A percentile compares a stretch with the other conserved stretches of the same genome.
These are phyloP conservation scores for Entomyzon cyanotis DNA, from an alignment of 2,113 vertebrate genomes.

Conservation along the genomic window DNA sequence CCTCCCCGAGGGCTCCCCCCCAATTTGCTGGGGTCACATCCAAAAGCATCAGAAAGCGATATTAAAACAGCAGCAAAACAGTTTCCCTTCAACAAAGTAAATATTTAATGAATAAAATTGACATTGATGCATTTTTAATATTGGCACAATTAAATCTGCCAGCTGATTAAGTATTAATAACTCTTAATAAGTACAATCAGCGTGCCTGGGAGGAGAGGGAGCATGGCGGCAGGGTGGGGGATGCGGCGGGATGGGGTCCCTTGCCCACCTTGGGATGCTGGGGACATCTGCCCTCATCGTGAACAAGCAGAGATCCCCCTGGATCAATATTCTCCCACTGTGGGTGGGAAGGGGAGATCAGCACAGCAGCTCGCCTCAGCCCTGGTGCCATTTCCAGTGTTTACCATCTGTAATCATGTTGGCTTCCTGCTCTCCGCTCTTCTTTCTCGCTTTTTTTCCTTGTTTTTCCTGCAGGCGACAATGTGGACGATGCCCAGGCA, in stretches of 20 bases:
- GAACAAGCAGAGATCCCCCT: background rate
- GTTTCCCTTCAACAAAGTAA: constrained; percentile 70
- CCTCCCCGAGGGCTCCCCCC: background rate
- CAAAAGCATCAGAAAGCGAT: constrained; percentile 57
- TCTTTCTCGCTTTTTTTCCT: background rate
- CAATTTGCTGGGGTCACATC: constrained; percentile 20
- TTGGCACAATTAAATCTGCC: constrained; percentile 72
- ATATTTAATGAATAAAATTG: constrained; percentile 77
- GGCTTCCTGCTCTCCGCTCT: background rate
- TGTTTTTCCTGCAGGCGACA: background rate
- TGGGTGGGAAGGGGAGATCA: background rate
- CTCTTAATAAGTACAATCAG: constrained; percentile 73
- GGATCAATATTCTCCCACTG: background rate
- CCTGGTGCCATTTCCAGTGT: constrained; percentile 36
- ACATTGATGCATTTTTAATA: constrained; percentile 77
- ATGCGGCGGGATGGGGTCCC: background rate
- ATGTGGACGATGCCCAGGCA: background rate
- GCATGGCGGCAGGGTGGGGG: background rate
- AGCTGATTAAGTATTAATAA: constrained; percentile 75
- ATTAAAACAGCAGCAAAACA: constrained; percentile 73
- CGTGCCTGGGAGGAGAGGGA: constrained; percentile 46
- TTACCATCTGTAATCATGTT: constrained; percentile 19
- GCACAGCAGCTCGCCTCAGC: background rate
- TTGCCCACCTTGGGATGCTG: accelerated
- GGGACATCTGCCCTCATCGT: background rate